Base-by-base conservation (phyloP, 2,888 invertebrate species). In the Eudemis profundana region DNA sequence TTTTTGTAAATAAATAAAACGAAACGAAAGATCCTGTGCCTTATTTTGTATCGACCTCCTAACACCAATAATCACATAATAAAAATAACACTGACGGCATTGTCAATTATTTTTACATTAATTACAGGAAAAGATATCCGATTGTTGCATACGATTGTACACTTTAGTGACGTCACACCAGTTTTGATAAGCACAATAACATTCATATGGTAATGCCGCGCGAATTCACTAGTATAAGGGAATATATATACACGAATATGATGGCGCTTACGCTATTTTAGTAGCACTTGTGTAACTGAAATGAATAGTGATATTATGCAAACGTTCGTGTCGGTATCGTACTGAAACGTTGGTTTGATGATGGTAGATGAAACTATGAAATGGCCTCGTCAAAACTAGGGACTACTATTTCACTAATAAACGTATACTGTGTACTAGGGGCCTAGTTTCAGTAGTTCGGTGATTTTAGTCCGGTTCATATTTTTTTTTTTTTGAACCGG, bases 121-220 rank as follows among this genome's bases (percentile, higher is more conserved):
- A 61, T 29, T 42, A 40, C 50, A 50, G 61, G 27, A 53, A 53
- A 36, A 61, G 61, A 61, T 53, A 61, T 33, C 40, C 3, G 40
- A 14, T 44, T 14, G 27, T 61, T 47, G 50, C 53, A 44, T 5
- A 15, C 61, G 21, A 33, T 49, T 47, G 46, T 53, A 36, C 17
- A 3, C 23, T 54, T 54, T 7, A 33, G 4, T 62, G 54, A 56
- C 38, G 54, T 62, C 62, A 62, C 62, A 23, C 10, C 27, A 40
- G 46, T 61, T n/a, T 61, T 21, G 51, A 53, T 46, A 51, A 46
- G 46, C 53, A 46, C 23, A 56, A 56, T 56, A 51, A 46, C 61
- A 53, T 23, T 54, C 21, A 56, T 40, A 40, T 62, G 54, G 53
- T 47, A 62, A 56, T 47, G 14, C 40, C 14, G 23, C 15, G n/a